These are phyloP conservation scores for Heloderma charlesbogerti DNA, from an alignment of 2,113 vertebrate species.

Conservation along the genomic window DNA sequence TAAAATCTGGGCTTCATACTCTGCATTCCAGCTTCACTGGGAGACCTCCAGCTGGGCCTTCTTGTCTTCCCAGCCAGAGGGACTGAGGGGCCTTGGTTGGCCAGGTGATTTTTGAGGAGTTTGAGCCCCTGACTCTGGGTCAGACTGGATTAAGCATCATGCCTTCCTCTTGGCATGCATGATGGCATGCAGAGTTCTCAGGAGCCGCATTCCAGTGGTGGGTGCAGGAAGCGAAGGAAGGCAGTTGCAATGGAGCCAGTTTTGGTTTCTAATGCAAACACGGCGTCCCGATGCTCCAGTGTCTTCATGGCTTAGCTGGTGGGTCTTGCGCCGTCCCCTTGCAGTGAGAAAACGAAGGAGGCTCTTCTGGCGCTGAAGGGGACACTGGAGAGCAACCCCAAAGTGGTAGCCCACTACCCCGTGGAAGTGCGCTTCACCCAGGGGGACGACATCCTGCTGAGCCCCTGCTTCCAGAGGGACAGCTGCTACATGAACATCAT, in stretches of 20 bases:
- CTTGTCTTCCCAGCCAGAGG: not conserved
- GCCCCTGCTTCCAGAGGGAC: conserved; percentile 79
- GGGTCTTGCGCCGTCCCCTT: not conserved
- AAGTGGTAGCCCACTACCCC: conserved; percentile 77
- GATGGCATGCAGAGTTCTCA: not conserved
- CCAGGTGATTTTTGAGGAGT: not conserved
- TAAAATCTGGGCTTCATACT: not conserved
- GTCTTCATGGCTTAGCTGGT: not conserved
- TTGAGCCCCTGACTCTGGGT: no score
- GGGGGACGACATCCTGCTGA: conserved; percentile 74
- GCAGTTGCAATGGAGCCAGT: not conserved
- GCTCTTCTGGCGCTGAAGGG: conserved; percentile 76
- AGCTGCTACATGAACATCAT: conserved; percentile 84
- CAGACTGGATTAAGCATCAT: not conserved
- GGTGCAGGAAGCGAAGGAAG: not conserved
- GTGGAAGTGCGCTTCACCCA: conserved; percentile 78
- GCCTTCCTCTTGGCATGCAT: not conserved
- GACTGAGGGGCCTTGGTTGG: not conserved
- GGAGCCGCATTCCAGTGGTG: no score
- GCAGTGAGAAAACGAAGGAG: conserved; percentile 77
- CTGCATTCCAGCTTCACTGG: not conserved
- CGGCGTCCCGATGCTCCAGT: accelerated
- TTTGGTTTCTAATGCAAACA: not conserved
- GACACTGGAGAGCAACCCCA: conserved; percentile 72
- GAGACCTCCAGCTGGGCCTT: not conserved